Conservation (phyloP, 2,797 vertebrate species). For the Myotis planiceps region DNA sequence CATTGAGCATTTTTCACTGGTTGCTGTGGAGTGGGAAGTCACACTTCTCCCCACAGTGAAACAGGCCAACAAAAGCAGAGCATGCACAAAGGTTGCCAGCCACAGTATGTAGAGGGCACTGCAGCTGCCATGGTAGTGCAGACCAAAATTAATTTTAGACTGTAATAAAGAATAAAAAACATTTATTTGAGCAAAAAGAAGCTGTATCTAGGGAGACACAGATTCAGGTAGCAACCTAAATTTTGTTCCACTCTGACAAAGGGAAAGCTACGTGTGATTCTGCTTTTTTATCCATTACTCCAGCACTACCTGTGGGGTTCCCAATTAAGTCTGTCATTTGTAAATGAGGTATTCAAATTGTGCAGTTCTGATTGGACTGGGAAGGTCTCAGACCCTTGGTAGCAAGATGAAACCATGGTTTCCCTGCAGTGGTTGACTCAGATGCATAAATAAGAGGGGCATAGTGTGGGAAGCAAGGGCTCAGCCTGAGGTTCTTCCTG, state of each 20-base stretch:
- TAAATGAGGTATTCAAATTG: not conserved
- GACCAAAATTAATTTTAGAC: not conserved
- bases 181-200: not conserved
- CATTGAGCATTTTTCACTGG: not conserved
- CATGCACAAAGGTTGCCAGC: rapidly evolving
- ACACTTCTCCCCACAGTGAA: not conserved
- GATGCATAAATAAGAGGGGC: not conserved
- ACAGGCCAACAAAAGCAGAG: not conserved
- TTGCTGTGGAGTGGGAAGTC: not conserved
- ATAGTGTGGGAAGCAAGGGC: not conserved
- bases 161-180: not conserved
- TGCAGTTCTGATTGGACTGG: not conserved
- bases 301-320: no score
- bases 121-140: no score
- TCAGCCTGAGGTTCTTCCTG: no score
- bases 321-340: not conserved
- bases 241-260: not conserved
- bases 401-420: not conserved
- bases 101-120: rapidly evolving
- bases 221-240: not conserved
- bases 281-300: no score
- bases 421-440: not conserved
- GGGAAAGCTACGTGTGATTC: not conserved
- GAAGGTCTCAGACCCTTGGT: not conserved
- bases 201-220: not conserved